Evolutionary conservation across 2,888 invertebrate genomes (phyloP), one percentile per base, ranked within the genome.

Genomic region (Cancer borealis): DNA sequence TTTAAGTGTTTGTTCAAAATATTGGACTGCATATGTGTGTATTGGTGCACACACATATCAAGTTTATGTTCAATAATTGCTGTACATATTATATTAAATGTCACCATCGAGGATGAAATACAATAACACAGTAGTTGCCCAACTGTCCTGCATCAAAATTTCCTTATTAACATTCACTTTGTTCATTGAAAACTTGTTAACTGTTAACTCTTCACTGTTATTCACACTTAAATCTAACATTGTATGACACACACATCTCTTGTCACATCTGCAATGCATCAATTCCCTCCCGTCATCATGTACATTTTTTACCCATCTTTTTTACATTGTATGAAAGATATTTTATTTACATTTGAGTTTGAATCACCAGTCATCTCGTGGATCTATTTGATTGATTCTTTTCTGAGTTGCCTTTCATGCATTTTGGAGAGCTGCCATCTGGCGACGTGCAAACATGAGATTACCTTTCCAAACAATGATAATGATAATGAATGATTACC

Each of bases 81-180:
- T 84, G 84, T 84, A 84, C 30, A 84, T 84, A 84, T 30, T 39
- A 84, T 39, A 39, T n/a, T 84, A 84, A 84, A 39, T 39, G 10
- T 60, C 17, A 84, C 84, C 8, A 14, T 14, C 39, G 14, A 84
- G 6, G 84, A 84, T 84, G 84, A 84, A 66, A 84, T 73, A 73
- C 39, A 39, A 39, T 84, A 84, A 79, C 79, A 79, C 79, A 30
- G 79, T 84, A 30, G 39, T 84, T 39, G 3, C 17, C 12, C 10
- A 84, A 39, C 39, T 84, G 84, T n/a, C 84, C 17, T 84, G 73
- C 26, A 73, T 26, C 26, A 73, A n/a, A 8, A 73, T 73, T 8
- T 26, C 60, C 0, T 66, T 26, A 6, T 5, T 26, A 73, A 73
- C n/a, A 73, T 73, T 73, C 60, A 21, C 21, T 14, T 60, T 60